phyloP scores from a whole-genome alignment of 2,113 vertebrate species.

The Notechis scutatus region DNA sequence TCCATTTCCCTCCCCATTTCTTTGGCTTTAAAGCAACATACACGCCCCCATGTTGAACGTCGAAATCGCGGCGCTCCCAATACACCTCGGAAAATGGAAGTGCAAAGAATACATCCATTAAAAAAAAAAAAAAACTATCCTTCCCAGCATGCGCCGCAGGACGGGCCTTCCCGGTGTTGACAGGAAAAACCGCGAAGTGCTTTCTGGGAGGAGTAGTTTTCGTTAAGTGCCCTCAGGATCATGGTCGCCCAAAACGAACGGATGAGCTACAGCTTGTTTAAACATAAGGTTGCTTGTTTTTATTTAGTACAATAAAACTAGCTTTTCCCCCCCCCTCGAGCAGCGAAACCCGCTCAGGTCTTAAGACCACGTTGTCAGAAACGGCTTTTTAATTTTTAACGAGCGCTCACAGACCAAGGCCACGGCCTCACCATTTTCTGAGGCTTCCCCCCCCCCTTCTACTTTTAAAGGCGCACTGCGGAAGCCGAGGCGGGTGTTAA shows the following conservation, averaged over 20 bases:
- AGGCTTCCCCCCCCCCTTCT: not conserved
- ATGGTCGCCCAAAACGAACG: not conserved
- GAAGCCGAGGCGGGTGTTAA: not conserved
- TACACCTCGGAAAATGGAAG: not conserved
- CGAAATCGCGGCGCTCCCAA: not conserved
- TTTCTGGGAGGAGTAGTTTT: not conserved
- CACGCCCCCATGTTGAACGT: not conserved
- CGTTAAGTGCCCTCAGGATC: not conserved
- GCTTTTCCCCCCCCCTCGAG: not conserved
- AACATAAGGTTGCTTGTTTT: not conserved
- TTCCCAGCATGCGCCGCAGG: slow-evolving; percentile 3
- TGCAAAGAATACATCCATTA: accelerated
- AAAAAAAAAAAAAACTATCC: not conserved
- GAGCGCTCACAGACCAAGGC: not conserved
- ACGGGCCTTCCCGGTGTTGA: not conserved
- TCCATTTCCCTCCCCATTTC: not conserved
- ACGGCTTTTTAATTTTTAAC: not conserved
- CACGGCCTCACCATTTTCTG: not conserved
- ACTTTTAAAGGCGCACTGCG: not conserved
- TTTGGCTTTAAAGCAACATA: not conserved
- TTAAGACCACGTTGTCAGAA: not conserved
- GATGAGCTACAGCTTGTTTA: not conserved
- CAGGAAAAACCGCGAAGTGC: not conserved
- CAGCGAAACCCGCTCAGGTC: not conserved
- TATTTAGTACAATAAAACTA: not conserved